phyloP scores from a whole-genome alignment of 2,797 vertebrate species.

The Anabacerthia variegaticeps region DNA sequence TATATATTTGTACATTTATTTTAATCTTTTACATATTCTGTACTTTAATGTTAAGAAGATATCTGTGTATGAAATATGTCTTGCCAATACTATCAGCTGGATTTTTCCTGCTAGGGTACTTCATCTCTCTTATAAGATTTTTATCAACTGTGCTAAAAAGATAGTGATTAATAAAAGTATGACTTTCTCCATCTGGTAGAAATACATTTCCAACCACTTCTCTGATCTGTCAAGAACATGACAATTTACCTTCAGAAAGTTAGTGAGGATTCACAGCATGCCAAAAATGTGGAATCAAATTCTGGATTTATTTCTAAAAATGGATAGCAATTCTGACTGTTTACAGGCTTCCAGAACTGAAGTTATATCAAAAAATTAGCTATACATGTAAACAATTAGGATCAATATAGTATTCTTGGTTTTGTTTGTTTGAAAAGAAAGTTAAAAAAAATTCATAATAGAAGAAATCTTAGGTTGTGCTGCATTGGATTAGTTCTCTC shows the following conservation, averaged over 20 bases:
- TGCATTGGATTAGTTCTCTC: neutral
- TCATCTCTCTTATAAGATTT: neutral
- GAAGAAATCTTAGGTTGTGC: neutral
- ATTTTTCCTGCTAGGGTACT: neutral
- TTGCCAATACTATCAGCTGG: neutral
- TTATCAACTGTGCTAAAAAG: neutral
- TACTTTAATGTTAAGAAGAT: neutral
- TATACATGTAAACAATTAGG: neutral
- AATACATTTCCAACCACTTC: neutral
- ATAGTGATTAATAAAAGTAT: neutral
- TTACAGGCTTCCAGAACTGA: neutral
- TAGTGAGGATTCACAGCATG: neutral
- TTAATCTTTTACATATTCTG: neutral
- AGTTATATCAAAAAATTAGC: neutral
- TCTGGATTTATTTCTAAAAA: neutral
- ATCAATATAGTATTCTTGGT: neutral
- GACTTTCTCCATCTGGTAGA: neutral
- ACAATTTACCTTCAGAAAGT: neutral
- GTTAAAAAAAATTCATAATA: neutral
- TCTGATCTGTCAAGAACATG: neutral
- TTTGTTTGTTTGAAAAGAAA: neutral
- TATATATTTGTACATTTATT: neutral
- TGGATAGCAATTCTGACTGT: neutral
- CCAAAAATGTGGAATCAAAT: neutral
- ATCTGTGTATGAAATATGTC: neutral